Evolutionary conservation across 2,888 invertebrate genomes (phyloP).

Genomic region (Apodemia hepburni): DNA sequence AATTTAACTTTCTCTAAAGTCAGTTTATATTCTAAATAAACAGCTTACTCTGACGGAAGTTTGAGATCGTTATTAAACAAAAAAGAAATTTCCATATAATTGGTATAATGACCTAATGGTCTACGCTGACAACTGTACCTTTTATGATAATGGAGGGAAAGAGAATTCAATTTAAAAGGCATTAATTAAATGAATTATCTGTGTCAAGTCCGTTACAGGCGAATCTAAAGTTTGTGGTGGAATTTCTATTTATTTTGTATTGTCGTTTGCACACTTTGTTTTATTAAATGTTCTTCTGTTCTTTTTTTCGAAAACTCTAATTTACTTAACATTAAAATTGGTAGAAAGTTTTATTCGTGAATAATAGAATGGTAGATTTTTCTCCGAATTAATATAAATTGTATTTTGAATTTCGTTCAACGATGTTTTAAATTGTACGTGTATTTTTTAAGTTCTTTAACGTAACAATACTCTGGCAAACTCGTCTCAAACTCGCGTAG

Average conservation of each 20-base stretch:
- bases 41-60: slow-evolving; percentile 2
- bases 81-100: slow-evolving; percentile 26
- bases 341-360: background rate
- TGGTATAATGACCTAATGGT: slow-evolving; percentile 33
- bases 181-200: slow-evolving; percentile 40
- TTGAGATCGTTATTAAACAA: slow-evolving; percentile 6
- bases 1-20: slow-evolving; percentile 25
- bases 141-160: slow-evolving; percentile 37
- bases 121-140: slow-evolving; percentile 33
- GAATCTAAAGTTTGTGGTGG: slow-evolving; percentile 36
- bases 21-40: slow-evolving; percentile 19
- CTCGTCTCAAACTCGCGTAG: slow-evolving; percentile 42
- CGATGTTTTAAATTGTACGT: slow-evolving; percentile 10
- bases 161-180: slow-evolving; percentile 38
- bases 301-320: slow-evolving; percentile 26
- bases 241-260: slow-evolving; percentile 30
- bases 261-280: slow-evolving; percentile 31
- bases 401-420: background rate
- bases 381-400: background rate
- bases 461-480: slow-evolving; percentile 36
- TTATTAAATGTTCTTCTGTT: slow-evolving; percentile 25
- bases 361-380: background rate
- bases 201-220: slow-evolving; percentile 34
- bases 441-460: slow-evolving; percentile 24
- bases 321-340: slow-evolving; percentile 15